Base-by-base conservation (phyloP, 2,113 vertebrate genomes). In the Chunga burmeisteri region DNA sequence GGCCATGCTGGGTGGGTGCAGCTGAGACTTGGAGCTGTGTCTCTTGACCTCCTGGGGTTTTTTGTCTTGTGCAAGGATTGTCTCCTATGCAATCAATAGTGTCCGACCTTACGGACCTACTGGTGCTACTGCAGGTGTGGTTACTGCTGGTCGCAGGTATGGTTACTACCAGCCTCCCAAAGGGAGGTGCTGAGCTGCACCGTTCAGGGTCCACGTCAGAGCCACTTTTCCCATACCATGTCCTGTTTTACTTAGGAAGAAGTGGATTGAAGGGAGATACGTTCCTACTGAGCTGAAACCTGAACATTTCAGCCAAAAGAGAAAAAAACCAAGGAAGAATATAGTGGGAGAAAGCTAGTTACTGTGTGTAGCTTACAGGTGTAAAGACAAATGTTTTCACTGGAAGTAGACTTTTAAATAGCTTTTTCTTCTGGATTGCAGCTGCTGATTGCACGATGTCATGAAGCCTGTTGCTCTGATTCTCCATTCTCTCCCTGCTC, bases 61-160 rank as follows among this genome's bases (percentile, higher is more conserved):
- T 83, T 26, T 53, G 23, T 38, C 22, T 44, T 29, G 11, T 29
- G 32, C 26, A 23, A 30, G 72, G 44, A 20, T 34, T 75, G 34
- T 29, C 42, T 82, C 14, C 63, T 30, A 1, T 19, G 36, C 66
- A 59, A 7, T 9, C 27, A 8, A 0, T 2, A 29, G 21, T 8
- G 32, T 19, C 52, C 2, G 4, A 22, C 61, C 47, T 15, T 1
- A 4, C 3, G 21, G 55, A 34, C 6, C 59, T 49, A 1, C 21
- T 3, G 30, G 19, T 49, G 74, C 61, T 23, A 2, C 47, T 49
- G 29, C 40, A 50, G 34, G 40, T 26, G 0, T 15, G 34, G 52
- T 5, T 12, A 2, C 3, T 12, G 52, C 36, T 2, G 0, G 9
- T n/a, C 59, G 42, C 1, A 0, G 38, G 38, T 38, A 38, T 38